A percentile compares a stretch with the other conserved stretches of the same genome.
Evolutionary conservation across 2,113 vertebrate genomes (phyloP).

Genomic region (Eurypyga helias): DNA sequence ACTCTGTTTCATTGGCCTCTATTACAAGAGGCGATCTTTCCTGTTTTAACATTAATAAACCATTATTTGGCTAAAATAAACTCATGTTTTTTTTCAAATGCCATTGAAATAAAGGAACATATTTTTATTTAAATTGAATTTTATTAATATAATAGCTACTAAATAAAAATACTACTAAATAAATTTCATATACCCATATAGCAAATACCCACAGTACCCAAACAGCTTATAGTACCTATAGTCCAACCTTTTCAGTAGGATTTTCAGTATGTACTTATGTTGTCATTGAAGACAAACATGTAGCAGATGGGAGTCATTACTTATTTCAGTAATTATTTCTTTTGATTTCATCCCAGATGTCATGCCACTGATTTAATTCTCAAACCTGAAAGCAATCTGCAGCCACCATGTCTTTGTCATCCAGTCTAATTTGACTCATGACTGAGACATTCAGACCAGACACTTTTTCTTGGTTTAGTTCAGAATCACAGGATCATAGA

Average conservation of each 20-base stretch:
- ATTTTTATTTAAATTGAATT: not conserved
- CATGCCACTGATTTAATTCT: not conserved
- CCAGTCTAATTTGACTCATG: not conserved
- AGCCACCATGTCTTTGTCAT: not conserved
- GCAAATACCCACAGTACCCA: not conserved
- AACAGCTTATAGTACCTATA: not conserved
- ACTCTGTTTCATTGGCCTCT: not conserved
- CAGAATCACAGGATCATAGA: too few relatives aligned
- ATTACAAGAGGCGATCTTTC: not conserved
- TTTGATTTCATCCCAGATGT: not conserved
- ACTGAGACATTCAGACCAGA: conserved; percentile 11
- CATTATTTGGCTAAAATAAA: not conserved
- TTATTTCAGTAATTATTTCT: not conserved
- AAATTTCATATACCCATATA: rapidly evolving
- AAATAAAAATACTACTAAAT: not conserved
- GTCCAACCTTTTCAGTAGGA: not conserved
- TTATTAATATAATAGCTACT: not conserved
- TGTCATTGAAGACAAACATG: not conserved
- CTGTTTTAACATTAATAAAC: not conserved
- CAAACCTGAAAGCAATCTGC: not conserved
- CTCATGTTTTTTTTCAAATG: rapidly evolving
- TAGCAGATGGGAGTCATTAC: not conserved
- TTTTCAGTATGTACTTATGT: not conserved
- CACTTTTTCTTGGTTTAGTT: not conserved
- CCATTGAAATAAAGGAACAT: not conserved